phyloP scores from a whole-genome alignment of 2,888 invertebrate genomes.

The Himalopsyche kuldschensis region DNA sequence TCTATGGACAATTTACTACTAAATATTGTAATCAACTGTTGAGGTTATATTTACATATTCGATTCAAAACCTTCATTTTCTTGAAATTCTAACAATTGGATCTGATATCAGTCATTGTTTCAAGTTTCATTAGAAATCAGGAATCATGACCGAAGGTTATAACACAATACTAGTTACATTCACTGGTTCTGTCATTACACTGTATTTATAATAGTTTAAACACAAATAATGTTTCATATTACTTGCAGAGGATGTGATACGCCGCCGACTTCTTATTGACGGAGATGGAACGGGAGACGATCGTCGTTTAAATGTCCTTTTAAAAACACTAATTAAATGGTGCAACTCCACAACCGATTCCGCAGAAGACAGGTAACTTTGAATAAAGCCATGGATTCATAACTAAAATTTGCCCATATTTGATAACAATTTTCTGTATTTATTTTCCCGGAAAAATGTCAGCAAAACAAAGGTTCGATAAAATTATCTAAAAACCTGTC shows the following conservation, averaged over 20 bases:
- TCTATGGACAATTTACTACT: no score
- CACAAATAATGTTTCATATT: background rate
- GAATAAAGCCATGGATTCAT: background rate
- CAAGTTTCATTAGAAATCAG: background rate
- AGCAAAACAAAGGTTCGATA: no score
- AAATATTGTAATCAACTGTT: no score
- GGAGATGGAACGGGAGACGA: conserved; percentile 98
- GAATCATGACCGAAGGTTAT: conserved; percentile 20
- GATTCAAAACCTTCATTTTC: no score
- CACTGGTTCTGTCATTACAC: background rate
- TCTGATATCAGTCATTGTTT: background rate
- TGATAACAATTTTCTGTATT: background rate
- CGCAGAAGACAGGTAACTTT: conserved; percentile 64
- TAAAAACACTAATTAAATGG: conserved; percentile 85
- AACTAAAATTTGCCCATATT: background rate
- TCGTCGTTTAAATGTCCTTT: conserved; percentile 78
- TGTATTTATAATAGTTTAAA: background rate
- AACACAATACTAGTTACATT: background rate
- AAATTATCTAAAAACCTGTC: no score
- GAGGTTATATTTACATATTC: no score
- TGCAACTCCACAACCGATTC: conserved; percentile 68
- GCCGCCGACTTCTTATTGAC: conserved; percentile 87
- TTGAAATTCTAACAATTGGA: no score
- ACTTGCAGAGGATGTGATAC: conserved; percentile 87
- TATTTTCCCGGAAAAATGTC: background rate